Conservation (phyloP, 1,140 invertebrate genomes). For the Lasioglossum baleicum region DNA sequence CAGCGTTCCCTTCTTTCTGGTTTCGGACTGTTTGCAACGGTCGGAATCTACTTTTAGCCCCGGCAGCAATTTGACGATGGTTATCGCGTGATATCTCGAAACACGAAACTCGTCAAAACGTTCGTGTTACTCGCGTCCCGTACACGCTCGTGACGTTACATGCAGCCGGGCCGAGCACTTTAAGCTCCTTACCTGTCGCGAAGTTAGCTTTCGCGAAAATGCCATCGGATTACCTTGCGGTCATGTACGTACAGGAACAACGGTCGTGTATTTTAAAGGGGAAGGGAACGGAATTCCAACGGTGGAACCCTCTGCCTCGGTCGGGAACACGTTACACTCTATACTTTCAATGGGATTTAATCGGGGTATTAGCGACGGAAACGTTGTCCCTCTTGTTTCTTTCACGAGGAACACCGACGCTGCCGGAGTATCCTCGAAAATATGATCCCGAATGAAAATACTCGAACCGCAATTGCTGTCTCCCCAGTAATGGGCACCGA, state of each 20-base stretch:
- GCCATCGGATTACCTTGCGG: constrained; percentile 47
- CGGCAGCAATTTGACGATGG: constrained; percentile 15
- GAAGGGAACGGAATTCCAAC: constrained; percentile 19
- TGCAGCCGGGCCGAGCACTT: constrained; percentile 1
- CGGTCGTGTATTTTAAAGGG: constrained; percentile 19
- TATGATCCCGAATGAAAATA: too few relatives aligned
- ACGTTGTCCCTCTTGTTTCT: neutral
- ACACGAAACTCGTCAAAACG: constrained; percentile 41
- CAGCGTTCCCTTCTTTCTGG: neutral
- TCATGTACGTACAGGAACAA: constrained; percentile 47
- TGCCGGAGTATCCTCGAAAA: neutral
- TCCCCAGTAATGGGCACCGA: too few relatives aligned
- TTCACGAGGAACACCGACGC: neutral
- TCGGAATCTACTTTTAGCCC: constrained; percentile 6
- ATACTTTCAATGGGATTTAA: constrained; percentile 37
- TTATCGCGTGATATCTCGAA: constrained; percentile 38
- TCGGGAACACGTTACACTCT: constrained; percentile 4
- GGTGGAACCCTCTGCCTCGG: neutral
- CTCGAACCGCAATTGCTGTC: too few relatives aligned
- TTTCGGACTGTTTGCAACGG: neutral
- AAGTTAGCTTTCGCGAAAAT: constrained; percentile 47
- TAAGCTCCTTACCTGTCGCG: constrained; percentile 46
- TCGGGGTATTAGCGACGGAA: constrained; percentile 9
- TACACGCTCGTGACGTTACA: constrained; percentile 13
- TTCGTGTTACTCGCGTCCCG: constrained; percentile 4